These are phyloP conservation scores for Pectinophora gossypiella DNA, from an alignment of 1,140 invertebrate species.

Conservation along the genomic window DNA sequence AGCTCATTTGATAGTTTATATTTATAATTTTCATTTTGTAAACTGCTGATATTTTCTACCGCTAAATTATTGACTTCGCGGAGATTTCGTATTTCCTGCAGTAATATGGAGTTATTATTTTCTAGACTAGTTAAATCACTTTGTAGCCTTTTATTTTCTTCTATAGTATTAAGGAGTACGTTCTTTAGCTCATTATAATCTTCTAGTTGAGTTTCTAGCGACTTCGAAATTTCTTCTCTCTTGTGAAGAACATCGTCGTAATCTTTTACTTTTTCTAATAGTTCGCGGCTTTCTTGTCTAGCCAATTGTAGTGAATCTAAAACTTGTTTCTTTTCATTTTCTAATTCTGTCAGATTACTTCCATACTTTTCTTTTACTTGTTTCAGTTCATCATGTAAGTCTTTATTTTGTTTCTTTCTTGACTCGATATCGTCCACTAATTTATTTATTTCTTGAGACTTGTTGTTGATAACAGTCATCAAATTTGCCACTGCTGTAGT, in stretches of 20 bases:
- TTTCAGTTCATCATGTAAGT: constrained; percentile 33
- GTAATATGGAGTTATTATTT: constrained; percentile 29
- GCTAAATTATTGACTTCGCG: constrained; percentile 27
- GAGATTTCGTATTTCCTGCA: constrained; percentile 44
- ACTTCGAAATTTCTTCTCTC: constrained; percentile 17
- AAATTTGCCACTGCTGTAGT: constrained; percentile 36
- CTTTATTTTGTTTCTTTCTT: constrained; percentile 31
- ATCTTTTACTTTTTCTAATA: constrained; percentile 37
- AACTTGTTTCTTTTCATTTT: constrained; percentile 41
- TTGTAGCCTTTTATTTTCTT: constrained; percentile 25
- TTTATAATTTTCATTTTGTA: constrained; percentile 39
- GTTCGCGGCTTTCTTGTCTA: constrained; percentile 45
- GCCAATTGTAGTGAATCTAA: constrained; percentile 36
- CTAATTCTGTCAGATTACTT: constrained; percentile 27
- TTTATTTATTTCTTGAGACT: constrained; percentile 47
- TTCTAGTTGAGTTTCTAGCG: constrained; percentile 10
- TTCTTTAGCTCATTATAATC: constrained; percentile 19
- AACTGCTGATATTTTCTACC: constrained; percentile 28
- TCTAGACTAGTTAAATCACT: constrained; percentile 17
- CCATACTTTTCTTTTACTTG: constrained; percentile 27
- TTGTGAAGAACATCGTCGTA: constrained; percentile 20
- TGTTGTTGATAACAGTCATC: constrained; percentile 38
- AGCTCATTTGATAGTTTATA: constrained; percentile 44
- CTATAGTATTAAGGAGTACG: constrained; percentile 12
- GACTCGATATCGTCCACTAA: constrained; percentile 37